phyloP scores from a whole-genome alignment of 2,888 invertebrate species.

The Onchidella celtica region DNA sequence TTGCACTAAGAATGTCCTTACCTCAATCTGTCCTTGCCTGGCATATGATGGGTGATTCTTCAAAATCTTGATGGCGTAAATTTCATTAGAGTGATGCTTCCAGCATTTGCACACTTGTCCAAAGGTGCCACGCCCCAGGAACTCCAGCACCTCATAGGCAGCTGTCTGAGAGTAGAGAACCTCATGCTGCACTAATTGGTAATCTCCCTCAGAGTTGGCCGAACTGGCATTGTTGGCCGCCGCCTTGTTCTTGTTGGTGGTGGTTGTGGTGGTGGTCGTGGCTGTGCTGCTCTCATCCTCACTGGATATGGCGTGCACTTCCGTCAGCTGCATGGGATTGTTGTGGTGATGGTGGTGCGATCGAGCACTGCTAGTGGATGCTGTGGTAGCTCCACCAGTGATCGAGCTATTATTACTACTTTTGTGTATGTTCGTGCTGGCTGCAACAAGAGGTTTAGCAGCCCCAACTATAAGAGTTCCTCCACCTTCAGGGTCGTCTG shows the following conservation, averaged over 20 bases:
- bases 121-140: constrained; percentile 99
- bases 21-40: constrained; percentile 99
- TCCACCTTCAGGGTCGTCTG: constrained; percentile 11
- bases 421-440: constrained; percentile 35
- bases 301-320: constrained; percentile 74
- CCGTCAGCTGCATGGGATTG: constrained; percentile 75
- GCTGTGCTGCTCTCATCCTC: constrained; percentile 77
- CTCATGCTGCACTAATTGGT: constrained; percentile 99
- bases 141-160: constrained; percentile 98
- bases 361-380: background rate
- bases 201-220: constrained; percentile 90
- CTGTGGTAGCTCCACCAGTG: constrained; percentile 7
- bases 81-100: constrained; percentile 99
- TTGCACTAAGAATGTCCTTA: constrained; percentile 7
- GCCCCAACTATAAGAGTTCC: constrained; percentile 33
- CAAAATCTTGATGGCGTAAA: constrained; percentile 99
- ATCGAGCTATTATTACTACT: constrained; percentile 36
- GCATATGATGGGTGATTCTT: constrained; percentile 99
- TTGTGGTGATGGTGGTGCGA: constrained; percentile 37
- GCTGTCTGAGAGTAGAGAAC: constrained; percentile 95
- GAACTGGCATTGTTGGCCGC: constrained; percentile 60
- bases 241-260: constrained; percentile 58
- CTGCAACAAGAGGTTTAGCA: constrained; percentile 20
- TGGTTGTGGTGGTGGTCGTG: constrained; percentile 64
- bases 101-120: constrained; percentile 99